Evolutionary conservation across 2,113 vertebrate species (phyloP).

Genomic region (Ursus arctos): DNA sequence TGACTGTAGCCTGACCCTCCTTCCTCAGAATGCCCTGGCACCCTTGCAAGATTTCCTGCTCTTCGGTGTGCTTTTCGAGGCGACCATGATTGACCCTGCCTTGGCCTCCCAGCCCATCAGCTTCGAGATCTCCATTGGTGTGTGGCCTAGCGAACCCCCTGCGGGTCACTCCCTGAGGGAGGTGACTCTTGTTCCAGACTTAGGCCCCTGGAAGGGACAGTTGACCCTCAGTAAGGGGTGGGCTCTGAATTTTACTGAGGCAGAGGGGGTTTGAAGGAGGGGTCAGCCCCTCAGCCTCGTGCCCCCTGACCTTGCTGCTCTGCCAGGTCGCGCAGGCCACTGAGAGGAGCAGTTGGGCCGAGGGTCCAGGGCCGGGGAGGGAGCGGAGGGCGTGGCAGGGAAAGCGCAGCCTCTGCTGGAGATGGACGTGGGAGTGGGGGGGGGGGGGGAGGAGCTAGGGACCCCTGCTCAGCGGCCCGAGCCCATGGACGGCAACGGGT

Average conservation of each 20-base stretch:
- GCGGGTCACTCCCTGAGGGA: neutral
- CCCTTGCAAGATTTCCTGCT: conserved; percentile 94
- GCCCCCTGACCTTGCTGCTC: neutral
- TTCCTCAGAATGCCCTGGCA: conserved; percentile 90
- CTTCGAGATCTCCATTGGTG: conserved; percentile 96
- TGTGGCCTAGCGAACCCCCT: neutral
- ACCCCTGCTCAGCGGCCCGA: conserved; percentile 88
- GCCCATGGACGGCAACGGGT: conserved; percentile 92
- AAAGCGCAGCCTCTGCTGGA: conserved; percentile 87
- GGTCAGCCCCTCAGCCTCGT: neutral
- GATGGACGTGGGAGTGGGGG: conserved; percentile 80
- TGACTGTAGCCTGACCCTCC: neutral
- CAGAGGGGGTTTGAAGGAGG: neutral
- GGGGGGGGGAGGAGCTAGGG: conserved; percentile 86
- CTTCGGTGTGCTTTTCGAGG: conserved; percentile 95
- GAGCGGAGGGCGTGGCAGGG: conserved; percentile 78
- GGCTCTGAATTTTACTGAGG: neutral
- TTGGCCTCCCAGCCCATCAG: conserved; percentile 90
- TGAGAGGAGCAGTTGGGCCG: conserved; percentile 61
- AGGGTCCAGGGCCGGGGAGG: conserved; percentile 84
- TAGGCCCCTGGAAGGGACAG: neutral
- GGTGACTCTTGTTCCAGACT: neutral
- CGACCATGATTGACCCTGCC: conserved; percentile 94
- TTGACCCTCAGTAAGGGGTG: neutral
- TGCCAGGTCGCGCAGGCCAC: conserved; percentile 25